Evolutionary conservation across 2,888 invertebrate species (phyloP).

Genomic region (Drosophila cracens): DNA sequence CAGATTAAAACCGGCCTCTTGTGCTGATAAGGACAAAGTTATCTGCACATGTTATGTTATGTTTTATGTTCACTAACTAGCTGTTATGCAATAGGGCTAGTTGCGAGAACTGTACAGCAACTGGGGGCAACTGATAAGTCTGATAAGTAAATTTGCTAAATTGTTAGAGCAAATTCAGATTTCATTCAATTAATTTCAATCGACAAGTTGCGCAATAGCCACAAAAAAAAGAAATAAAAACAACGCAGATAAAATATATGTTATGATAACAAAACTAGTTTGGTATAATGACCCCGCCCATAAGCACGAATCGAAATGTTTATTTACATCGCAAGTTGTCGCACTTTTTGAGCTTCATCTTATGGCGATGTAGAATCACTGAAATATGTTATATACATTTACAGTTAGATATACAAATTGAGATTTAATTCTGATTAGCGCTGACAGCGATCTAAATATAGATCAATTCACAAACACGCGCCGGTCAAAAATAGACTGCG

Average conservation of each 20-base stretch:
- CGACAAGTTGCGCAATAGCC: constrained; percentile 42
- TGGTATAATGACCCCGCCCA: constrained; percentile 23
- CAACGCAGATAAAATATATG: background rate
- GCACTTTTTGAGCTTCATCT: constrained; percentile 39
- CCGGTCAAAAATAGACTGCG: constrained; percentile 39
- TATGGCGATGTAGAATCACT: background rate
- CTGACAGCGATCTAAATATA: constrained; percentile 57
- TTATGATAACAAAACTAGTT: constrained; percentile 33
- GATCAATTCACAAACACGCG: constrained; percentile 47
- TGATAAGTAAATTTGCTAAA: constrained; percentile 32
- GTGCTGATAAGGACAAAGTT: constrained; percentile 52
- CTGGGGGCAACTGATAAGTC: constrained; percentile 29
- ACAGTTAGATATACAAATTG: background rate
- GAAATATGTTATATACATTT: constrained; percentile 4
- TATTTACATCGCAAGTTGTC: constrained; percentile 13
- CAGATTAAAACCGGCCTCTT: constrained; percentile 23
- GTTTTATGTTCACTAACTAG: constrained; percentile 16
- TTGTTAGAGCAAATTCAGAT: constrained; percentile 38
- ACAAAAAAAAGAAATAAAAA: background rate
- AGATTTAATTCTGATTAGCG: constrained; percentile 4
- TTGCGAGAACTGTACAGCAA: constrained; percentile 23
- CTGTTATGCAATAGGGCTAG: constrained; percentile 56
- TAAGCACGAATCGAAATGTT: background rate
- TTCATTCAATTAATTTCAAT: constrained; percentile 57
- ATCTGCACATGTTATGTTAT: constrained; percentile 18